These are phyloP conservation scores for Notarius quadriscutis DNA, from an alignment of 2,113 vertebrate genomes.

Conservation along the genomic window DNA sequence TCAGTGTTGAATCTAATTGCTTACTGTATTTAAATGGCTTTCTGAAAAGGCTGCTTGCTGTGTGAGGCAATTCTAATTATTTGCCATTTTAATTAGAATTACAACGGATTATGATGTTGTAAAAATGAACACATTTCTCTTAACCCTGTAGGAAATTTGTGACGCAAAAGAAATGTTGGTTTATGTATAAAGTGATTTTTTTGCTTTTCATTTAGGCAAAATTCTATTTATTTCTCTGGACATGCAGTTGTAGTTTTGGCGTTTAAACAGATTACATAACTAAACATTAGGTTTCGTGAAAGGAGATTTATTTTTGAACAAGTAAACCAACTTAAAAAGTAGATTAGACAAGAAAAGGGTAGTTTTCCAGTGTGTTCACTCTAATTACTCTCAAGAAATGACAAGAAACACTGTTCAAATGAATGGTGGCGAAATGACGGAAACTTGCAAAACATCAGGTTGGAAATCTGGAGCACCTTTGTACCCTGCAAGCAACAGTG, in stretches of 20 bases:
- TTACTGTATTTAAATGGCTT: constrained; percentile 7
- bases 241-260: neutral
- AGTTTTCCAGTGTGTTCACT: constrained; percentile 22
- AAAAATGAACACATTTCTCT: neutral
- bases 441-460: neutral
- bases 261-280: neutral
- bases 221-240: neutral
- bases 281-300: neutral
- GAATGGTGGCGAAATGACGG: neutral
- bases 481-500: neutral
- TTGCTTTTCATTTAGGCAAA: constrained; percentile 1
- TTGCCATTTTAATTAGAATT: neutral
- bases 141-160: neutral
- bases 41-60: neutral
- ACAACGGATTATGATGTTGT: neutral
- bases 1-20: neutral
- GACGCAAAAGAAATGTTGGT: neutral
- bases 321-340: constrained; percentile 12
- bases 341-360: constrained; percentile 23
- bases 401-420: constrained; percentile 5
- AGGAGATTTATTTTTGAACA: neutral
- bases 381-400: constrained; percentile 25
- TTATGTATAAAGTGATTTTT: neutral
- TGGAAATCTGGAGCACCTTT: neutral
- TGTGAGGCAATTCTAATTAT: neutral